phyloP scores from a whole-genome alignment of 23 tunicate genomes.

The Phallusia fumigata region DNA sequence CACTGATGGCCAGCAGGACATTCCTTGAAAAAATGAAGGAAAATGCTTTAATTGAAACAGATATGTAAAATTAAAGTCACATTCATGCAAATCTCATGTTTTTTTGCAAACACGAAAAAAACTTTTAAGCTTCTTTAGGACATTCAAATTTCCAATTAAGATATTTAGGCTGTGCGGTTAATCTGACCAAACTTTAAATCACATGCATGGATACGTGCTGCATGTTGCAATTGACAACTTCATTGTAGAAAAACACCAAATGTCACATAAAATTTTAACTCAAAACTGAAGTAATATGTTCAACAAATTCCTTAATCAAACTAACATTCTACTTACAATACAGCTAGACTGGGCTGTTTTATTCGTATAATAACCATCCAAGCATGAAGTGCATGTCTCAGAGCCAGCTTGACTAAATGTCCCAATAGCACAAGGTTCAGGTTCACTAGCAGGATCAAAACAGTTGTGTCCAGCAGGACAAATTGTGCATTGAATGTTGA shows the following conservation, averaged over 20 bases:
- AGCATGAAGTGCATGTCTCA: constrained; percentile 60
- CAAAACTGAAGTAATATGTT: too few species aligned
- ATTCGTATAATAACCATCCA: constrained; percentile 56
- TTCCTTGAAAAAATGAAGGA: constrained; percentile 30
- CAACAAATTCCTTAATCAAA: too few species aligned
- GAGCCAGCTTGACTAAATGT: constrained; percentile 39
- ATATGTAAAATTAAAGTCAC: too few species aligned
- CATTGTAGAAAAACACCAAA: too few species aligned
- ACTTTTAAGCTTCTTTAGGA: background rate
- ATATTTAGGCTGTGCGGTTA: background rate
- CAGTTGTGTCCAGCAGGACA: constrained; percentile 48
- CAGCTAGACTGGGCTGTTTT: constrained; percentile 39
- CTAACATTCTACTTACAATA: constrained; percentile 38
- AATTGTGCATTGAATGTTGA: constrained; percentile 16
- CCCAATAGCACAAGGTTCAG: constrained; percentile 52
- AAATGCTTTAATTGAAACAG: too few species aligned
- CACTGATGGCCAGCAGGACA: constrained; percentile 67
- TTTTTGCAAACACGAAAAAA: too few species aligned
- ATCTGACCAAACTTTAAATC: too few species aligned
- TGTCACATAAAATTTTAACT: background rate
- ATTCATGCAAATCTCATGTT: too few species aligned
- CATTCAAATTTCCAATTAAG: background rate
- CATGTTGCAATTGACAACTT: too few species aligned
- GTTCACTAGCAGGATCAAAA: constrained; percentile 15
- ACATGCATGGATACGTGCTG: too few species aligned